Percentiles rank a stretch among this genome's conserved stretches.
Conservation (phyloP, 2,113 vertebrate genomes). For the Tetraodon nigroviridis region DNA sequence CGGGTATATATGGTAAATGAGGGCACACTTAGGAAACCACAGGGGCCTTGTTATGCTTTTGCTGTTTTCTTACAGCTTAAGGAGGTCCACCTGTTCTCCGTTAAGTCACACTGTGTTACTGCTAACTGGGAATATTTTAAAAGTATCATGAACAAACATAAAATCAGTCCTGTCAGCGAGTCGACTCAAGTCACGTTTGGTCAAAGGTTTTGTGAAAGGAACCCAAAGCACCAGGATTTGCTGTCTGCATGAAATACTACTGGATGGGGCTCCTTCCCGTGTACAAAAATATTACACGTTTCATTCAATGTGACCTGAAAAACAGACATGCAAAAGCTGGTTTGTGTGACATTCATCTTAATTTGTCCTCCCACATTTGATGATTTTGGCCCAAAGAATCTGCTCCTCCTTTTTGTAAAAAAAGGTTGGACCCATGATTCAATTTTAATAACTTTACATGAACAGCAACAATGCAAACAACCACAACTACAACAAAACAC, state of each 20-base stretch:
- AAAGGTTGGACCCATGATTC: too few species aligned
- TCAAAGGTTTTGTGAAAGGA: conserved; percentile 9
- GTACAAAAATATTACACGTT: neutral
- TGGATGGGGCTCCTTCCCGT: too few species aligned
- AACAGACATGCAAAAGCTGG: neutral
- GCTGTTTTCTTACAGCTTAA: conserved; percentile 63
- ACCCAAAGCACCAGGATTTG: neutral
- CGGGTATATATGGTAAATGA: conserved; percentile 66
- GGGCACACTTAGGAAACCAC: conserved; percentile 72
- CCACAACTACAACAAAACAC: too few species aligned
- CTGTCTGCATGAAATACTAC: neutral
- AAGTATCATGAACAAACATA: conserved; percentile 22
- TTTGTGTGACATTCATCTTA: too few species aligned
- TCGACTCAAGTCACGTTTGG: neutral
- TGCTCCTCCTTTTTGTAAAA: too few species aligned
- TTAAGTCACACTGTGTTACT: conserved; percentile 43
- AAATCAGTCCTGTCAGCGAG: conserved; percentile 33
- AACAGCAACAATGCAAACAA: too few species aligned
- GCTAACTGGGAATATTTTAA: conserved; percentile 35
- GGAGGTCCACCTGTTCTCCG: conserved; percentile 64
- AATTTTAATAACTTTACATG: too few species aligned
- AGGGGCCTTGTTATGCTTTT: conserved; percentile 70
- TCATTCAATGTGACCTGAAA: neutral
- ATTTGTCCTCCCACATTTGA: too few species aligned
- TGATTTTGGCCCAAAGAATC: too few species aligned